These are phyloP conservation scores for Halcyon malimbica DNA, from an alignment of 2,113 vertebrate genomes.

Conservation along the genomic window DNA sequence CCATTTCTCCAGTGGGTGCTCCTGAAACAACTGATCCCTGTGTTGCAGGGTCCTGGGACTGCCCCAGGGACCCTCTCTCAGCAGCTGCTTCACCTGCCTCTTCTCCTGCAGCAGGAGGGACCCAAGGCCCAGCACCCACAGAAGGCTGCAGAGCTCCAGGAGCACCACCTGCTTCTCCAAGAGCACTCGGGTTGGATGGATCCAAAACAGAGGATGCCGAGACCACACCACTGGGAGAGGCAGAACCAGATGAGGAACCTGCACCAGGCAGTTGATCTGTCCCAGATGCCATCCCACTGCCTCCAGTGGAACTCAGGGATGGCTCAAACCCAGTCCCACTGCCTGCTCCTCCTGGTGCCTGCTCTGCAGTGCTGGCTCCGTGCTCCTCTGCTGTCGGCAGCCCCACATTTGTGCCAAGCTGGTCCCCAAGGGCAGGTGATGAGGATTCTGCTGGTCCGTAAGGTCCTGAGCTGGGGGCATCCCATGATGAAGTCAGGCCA, in stretches of 20 bases:
- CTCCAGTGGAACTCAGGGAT: not conserved
- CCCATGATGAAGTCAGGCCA: accelerated
- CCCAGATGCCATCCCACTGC: not conserved
- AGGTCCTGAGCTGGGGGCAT: not conserved
- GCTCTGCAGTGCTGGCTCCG: not conserved
- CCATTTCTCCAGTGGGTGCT: not conserved
- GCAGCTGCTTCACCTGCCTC: not conserved
- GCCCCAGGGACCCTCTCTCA: not conserved
- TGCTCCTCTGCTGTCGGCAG: not conserved
- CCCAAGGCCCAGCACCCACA: not conserved
- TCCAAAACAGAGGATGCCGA: not conserved
- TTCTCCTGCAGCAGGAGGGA: not conserved
- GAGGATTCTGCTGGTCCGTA: not conserved
- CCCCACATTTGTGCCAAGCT: not conserved
- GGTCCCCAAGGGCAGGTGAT: not conserved
- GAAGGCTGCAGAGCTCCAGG: not conserved
- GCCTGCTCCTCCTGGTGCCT: not conserved
- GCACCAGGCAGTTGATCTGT: not conserved
- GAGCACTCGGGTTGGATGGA: not conserved
- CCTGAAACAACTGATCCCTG: not conserved
- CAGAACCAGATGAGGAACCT: not conserved
- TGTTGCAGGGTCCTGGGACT: not conserved
- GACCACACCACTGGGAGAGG: not conserved
- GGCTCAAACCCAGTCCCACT: not conserved
- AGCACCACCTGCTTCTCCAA: accelerated